phyloP scores from a whole-genome alignment of 2,888 invertebrate species.

The Ormia ochracea region DNA sequence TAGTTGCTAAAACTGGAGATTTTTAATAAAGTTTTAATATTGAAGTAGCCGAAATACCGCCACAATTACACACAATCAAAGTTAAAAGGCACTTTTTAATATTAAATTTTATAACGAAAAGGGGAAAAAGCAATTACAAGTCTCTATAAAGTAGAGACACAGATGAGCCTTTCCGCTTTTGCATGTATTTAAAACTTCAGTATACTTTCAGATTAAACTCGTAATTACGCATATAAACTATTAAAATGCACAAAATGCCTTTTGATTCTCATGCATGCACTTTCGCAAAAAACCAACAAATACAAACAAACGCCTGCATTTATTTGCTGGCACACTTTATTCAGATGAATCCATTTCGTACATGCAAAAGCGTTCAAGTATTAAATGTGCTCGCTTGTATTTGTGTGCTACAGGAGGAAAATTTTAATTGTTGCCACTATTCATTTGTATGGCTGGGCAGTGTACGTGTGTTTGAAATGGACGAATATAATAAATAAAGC shows the following conservation, averaged over 20 bases:
- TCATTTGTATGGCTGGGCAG: neutral
- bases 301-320: neutral
- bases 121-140: too few species aligned
- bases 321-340: neutral
- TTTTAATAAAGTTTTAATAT: too few species aligned
- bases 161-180: too few species aligned
- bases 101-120: too few species aligned
- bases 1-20: too few species aligned
- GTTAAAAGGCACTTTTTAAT: too few species aligned
- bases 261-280: neutral
- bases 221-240: neutral
- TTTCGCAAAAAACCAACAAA: constrained; percentile 30
- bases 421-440: neutral
- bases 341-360: neutral
- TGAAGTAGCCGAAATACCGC: too few species aligned
- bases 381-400: neutral
- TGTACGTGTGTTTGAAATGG: constrained; percentile 4
- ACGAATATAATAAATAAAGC: constrained; percentile 58
- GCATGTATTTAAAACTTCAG: too few species aligned
- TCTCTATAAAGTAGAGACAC: too few species aligned
- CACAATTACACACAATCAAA: too few species aligned
- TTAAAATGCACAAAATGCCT: neutral
- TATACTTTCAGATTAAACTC: neutral
- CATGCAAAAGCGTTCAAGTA: constrained; percentile 30
- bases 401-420: neutral